Conservation (phyloP, 1,140 invertebrate species). For the Caenorhabditis tropicalis region DNA sequence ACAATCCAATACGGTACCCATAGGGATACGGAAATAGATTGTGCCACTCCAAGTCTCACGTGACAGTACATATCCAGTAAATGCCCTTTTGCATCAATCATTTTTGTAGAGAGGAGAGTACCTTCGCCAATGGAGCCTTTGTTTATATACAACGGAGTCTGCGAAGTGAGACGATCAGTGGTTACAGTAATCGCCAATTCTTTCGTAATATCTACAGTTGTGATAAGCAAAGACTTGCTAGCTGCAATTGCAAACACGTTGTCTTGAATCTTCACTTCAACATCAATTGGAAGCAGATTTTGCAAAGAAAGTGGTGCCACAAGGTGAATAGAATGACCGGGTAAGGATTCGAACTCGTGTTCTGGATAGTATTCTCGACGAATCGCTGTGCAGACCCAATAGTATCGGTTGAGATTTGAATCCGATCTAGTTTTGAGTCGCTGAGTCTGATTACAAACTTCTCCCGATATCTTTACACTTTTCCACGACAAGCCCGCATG, state of each 20-base stretch:
- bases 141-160: neutral
- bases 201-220: constrained; percentile 54
- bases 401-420: constrained; percentile 29
- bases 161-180: constrained; percentile 43
- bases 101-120: constrained; percentile 15
- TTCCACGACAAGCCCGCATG: constrained; percentile 43
- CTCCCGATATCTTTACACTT: constrained; percentile 13
- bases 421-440: constrained; percentile 15
- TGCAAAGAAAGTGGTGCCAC: constrained; percentile 82
- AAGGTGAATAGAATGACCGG: constrained; percentile 85
- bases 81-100: constrained; percentile 78
- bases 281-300: constrained; percentile 78
- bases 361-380: constrained; percentile 80
- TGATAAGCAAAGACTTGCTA: constrained; percentile 74
- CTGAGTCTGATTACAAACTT: constrained; percentile 34
- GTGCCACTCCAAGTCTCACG: constrained; percentile 75
- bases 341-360: constrained; percentile 69
- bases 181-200: neutral
- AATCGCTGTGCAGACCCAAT: constrained; percentile 82
- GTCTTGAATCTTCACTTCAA: constrained; percentile 73
- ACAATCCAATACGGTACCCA: constrained; percentile 91
- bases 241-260: constrained; percentile 75
- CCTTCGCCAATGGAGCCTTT: constrained; percentile 39
- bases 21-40: constrained; percentile 79
- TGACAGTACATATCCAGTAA: constrained; percentile 80